Evolutionary conservation across 2,888 invertebrate genomes (phyloP), one percentile per base, ranked within the genome.

Genomic region (Helleia helle): DNA sequence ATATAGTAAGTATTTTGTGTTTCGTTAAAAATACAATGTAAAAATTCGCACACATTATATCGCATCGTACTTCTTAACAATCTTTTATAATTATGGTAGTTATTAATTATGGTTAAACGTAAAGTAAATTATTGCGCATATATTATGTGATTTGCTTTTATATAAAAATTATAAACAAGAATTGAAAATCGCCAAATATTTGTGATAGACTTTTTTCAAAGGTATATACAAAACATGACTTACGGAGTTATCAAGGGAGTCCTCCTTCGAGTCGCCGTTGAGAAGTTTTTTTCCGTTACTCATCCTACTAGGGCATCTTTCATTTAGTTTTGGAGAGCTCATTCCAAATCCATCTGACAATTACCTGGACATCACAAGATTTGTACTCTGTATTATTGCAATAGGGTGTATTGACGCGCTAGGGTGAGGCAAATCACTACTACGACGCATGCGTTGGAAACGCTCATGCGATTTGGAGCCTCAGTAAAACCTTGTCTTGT

Each of bases 311-410:
- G 65, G 59, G 48, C 81, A 80, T 59, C 76, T 60, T 53, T 79
- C 81, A 50, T 65, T 75, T 12, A 79, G 57, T 52, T 81, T 83
- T 2, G 83, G 83, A n/a, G 83, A 84, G 54, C 74, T 81, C 81
- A 83, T 81, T 1, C 29, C 39, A 17, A 34, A 15, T 40, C 42
- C 36, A 48, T 40, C 40, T 47, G 11, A 22, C 11, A n/a, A 30
- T 14, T 7, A 29, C 18, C 9, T 13, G 18, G 39, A 30, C 13
- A 29, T 13, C 9, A 18, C 22, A 22, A 18, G 34, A 18, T 18
- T 22, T 34, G 18, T 12, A 34, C 34, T 8, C 11, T 34, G 18
- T 18, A 22, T 34, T 22, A 12, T 34, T 34, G 34, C 6, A 22
- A 34, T 22, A 34, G 34, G 22, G 34, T 18, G 34, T 18, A 12